phyloP scores from a whole-genome alignment of 2,113 vertebrate genomes.

The Apaloderma vittatum region DNA sequence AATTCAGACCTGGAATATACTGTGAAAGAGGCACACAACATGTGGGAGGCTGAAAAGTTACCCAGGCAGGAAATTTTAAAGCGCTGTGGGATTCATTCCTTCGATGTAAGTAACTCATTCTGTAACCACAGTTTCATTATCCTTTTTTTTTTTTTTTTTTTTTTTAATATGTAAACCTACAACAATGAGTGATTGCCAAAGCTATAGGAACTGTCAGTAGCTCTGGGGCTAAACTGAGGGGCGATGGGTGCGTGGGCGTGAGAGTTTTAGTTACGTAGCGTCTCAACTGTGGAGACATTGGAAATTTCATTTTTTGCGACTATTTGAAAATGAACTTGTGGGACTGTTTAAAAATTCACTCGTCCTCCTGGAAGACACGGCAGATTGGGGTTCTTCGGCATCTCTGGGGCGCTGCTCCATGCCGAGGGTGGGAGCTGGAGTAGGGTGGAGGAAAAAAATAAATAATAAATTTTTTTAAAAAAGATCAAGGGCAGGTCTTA shows the following conservation, averaged over 20 bases:
- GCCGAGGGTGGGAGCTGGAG: not conserved
- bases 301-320: too few species aligned
- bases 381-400: not conserved
- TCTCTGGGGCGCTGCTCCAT: not conserved
- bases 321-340: too few species aligned
- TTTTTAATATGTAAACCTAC: slow-evolving; percentile 1
- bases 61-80: slow-evolving; percentile 26
- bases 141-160: not conserved
- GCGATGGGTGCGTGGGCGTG: not conserved
- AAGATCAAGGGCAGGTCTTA: not conserved
- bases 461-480: not conserved
- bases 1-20: not conserved
- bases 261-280: not conserved
- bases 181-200: not conserved
- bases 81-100: slow-evolving; percentile 8
- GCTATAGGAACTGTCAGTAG: not conserved
- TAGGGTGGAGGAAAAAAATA: not conserved
- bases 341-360: not conserved
- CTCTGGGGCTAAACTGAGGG: not conserved
- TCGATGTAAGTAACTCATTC: slow-evolving; percentile 24
- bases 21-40: not conserved
- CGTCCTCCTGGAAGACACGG: not conserved
- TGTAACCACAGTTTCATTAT: slow-evolving; percentile 31
- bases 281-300: not conserved
- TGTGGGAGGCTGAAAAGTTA: not conserved